These are phyloP conservation scores for Pinctada fucata DNA, from an alignment of 2,888 invertebrate genomes.

Conservation along the genomic window DNA sequence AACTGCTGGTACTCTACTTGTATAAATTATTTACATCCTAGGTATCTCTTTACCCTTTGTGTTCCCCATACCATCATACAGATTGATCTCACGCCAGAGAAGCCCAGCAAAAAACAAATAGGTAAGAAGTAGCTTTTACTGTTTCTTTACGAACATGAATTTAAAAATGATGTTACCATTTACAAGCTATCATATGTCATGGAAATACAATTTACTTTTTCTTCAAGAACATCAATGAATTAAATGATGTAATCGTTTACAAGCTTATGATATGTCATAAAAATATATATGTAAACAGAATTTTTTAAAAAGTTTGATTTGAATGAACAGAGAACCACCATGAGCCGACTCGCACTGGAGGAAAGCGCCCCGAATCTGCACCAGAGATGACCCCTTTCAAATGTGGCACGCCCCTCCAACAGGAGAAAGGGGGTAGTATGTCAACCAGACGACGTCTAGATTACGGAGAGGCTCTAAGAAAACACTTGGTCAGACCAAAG, in stretches of 20 bases:
- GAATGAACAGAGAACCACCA: slow-evolving; percentile 13
- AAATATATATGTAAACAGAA: too few species aligned
- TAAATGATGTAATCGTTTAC: too few species aligned
- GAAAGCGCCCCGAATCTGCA: slow-evolving; percentile 13
- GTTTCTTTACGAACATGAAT: neutral
- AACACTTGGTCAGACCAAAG: slow-evolving; percentile 60
- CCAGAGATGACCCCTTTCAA: slow-evolving; percentile 52
- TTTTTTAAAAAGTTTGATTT: too few species aligned
- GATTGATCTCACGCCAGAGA: slow-evolving; percentile 66
- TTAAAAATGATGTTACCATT: too few species aligned
- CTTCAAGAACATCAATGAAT: too few species aligned
- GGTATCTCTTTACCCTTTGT: slow-evolving; percentile 68
- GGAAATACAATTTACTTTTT: too few species aligned
- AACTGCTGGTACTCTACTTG: too few species aligned
- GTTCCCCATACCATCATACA: slow-evolving; percentile 70
- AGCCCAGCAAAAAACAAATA: slow-evolving; percentile 61
- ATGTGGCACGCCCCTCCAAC: slow-evolving; percentile 53
- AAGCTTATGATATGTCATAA: too few species aligned
- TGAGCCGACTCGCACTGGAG: neutral
- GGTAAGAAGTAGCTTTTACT: slow-evolving; percentile 37
- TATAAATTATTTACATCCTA: slow-evolving; percentile 20
- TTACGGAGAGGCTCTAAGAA: slow-evolving; percentile 68
- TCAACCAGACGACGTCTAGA: slow-evolving; percentile 59
- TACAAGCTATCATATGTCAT: too few species aligned
- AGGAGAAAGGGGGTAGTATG: slow-evolving; percentile 39